Evolutionary conservation across 2,888 invertebrate genomes (phyloP), one percentile per base, ranked within the genome.

Genomic region (Sialis lutaria): DNA sequence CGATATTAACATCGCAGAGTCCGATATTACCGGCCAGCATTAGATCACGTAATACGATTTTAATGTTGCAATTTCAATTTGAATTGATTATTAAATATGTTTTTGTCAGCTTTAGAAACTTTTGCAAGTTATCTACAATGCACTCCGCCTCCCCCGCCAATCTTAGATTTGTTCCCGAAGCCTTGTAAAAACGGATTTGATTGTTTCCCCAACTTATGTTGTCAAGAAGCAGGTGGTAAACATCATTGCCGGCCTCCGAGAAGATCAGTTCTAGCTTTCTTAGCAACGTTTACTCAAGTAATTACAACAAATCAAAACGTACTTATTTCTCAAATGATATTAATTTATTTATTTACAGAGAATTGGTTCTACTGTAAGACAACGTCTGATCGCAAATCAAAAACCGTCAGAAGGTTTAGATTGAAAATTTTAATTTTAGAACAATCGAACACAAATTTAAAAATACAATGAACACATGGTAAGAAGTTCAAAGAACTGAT

Each of bases 121-220:
- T 65, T 74, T 39, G 57, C 60, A 49, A 75, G 78, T 52, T 84
- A 82, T 57, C 66, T 84, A 56, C 83, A 84, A 59, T 85, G 84
- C 58, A 81, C 83, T 10, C 68, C 78, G 39, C 67, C 76, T 1
- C 76, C 77, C 6, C 82, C 83, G 6, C 75, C 79, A 10, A 65
- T 76, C 51, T 70, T 77, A 49, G 82, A 84, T 63, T 57, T 79
- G 46, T 81, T 82, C 63, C 79, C 83, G 1, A 79, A 79, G 57
- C 64, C 72, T 31, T 85, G 85, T 60, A 73, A 73, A 50, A 77
- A 76, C 6, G 77, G 77, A 9, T 67, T 82, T 4, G 83, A 84
- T 61, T 85, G 85, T 60, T 82, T 84, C 61, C 84, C 85, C 6
- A 83, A 83, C 64, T 67, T 85, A 49, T 85, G 84, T 59, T 85